A percentile compares a stretch with the other conserved stretches of the same genome.
These are phyloP conservation scores for Orestias chungarensis DNA, from an alignment of 2,797 vertebrate genomes.

Conservation along the genomic window DNA sequence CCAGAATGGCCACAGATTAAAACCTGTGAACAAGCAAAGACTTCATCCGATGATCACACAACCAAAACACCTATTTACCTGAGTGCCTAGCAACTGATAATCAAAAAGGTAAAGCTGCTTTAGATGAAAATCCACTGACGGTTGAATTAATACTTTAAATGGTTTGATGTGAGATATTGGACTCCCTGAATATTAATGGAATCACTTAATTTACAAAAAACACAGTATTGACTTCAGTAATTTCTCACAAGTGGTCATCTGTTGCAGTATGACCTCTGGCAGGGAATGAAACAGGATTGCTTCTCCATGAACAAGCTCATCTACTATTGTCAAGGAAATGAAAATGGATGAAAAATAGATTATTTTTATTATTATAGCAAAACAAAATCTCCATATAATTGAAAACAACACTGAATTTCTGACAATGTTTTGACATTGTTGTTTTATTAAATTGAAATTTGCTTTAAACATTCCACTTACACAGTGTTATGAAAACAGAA, in stretches of 20 bases:
- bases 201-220: constrained; percentile 11
- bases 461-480: too few species aligned
- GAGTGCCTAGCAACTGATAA: not conserved
- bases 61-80: not conserved
- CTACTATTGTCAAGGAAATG: not conserved
- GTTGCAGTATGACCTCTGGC: not conserved
- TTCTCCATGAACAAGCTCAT: not conserved
- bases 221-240: not conserved
- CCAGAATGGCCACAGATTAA: not conserved
- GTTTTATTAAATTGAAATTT: too few species aligned
- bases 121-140: not conserved
- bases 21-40: not conserved
- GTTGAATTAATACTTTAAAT: constrained; percentile 2
- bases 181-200: not conserved
- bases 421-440: too few species aligned
- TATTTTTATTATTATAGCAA: not conserved
- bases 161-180: not conserved
- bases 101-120: constrained; percentile 2
- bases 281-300: not conserved
- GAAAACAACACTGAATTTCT: not conserved
- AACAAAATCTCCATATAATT: not conserved
- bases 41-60: not conserved
- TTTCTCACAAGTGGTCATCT: not conserved
- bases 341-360: not conserved
- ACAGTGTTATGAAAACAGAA: too few species aligned